Evolutionary conservation across 2,113 vertebrate species (phyloP).

Genomic region (Callopanchax toddi): DNA sequence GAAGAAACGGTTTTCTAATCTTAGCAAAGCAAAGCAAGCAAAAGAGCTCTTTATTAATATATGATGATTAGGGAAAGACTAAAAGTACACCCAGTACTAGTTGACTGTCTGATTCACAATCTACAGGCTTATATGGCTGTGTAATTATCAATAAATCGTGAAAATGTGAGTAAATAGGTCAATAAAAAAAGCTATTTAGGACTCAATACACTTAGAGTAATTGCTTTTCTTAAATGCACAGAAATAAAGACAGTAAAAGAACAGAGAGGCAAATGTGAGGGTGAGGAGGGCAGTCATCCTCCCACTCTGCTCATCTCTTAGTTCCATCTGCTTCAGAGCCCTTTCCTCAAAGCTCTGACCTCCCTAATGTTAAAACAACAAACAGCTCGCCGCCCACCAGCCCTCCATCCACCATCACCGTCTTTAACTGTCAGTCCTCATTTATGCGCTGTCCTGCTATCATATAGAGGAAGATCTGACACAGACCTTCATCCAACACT

Average conservation of each 20-base stretch:
- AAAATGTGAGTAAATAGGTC: background rate
- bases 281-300: constrained; percentile 50
- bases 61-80: constrained; percentile 2
- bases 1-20: background rate
- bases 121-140: background rate
- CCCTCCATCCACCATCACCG: constrained; percentile 24
- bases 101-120: constrained; percentile 1
- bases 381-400: constrained; percentile 64
- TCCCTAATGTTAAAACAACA: constrained; percentile 73
- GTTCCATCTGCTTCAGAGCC: constrained; percentile 61
- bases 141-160: constrained; percentile 1
- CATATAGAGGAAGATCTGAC: constrained; percentile 3
- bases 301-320: constrained; percentile 66
- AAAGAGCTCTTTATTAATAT: background rate
- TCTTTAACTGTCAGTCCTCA: constrained; percentile 24
- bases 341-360: constrained; percentile 66
- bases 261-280: constrained; percentile 37
- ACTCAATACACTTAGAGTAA: constrained; percentile 5
- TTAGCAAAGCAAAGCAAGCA: background rate
- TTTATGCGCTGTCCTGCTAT: constrained; percentile 5
- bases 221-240: constrained; percentile 25
- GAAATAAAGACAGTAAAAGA: constrained; percentile 24
- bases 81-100: background rate
- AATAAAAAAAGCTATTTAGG: constrained; percentile 2
- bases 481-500: constrained; percentile 4